phyloP scores from a whole-genome alignment of 1,140 invertebrate species.

The Drosophila grimshawi region DNA sequence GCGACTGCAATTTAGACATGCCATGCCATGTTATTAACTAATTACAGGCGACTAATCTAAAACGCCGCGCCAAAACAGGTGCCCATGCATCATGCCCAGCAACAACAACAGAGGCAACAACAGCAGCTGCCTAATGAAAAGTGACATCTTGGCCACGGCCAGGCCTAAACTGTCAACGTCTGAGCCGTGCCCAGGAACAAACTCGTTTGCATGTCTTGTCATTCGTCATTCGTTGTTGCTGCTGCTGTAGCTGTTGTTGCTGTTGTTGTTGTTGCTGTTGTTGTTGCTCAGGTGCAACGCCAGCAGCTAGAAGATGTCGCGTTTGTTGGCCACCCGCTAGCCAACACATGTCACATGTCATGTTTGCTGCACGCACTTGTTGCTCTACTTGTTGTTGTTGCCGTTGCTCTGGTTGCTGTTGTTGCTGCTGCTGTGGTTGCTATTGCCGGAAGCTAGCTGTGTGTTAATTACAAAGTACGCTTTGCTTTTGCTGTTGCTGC shows the following conservation, averaged over 20 bases:
- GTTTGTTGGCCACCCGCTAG: slow-evolving; percentile 73
- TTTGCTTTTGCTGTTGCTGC: slow-evolving; percentile 34
- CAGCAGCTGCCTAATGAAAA: slow-evolving; percentile 78
- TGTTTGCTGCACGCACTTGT: slow-evolving; percentile 65
- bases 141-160: slow-evolving; percentile 82
- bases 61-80: slow-evolving; percentile 76
- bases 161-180: slow-evolving; percentile 82
- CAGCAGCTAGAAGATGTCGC: slow-evolving; percentile 81
- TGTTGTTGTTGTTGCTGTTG: slow-evolving; percentile 3
- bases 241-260: slow-evolving; percentile 8
- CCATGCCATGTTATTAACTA: slow-evolving; percentile 84
- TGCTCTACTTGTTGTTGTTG: slow-evolving; percentile 30
- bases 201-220: slow-evolving; percentile 77
- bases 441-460: slow-evolving; percentile 74
- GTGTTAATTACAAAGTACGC: slow-evolving; percentile 76
- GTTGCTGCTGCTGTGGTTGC: slow-evolving; percentile 25
- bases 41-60: slow-evolving; percentile 84
- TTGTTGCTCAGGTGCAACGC: slow-evolving; percentile 64
- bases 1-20: slow-evolving; percentile 81
- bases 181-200: slow-evolving; percentile 49
- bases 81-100: slow-evolving; percentile 75
- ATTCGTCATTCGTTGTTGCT: slow-evolving; percentile 69
- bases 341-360: slow-evolving; percentile 77
- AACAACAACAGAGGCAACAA: slow-evolving; percentile 31
- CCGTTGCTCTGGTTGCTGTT: slow-evolving; percentile 28